phyloP scores from a whole-genome alignment of 2,888 invertebrate species.

The Cynaeus angustus region DNA sequence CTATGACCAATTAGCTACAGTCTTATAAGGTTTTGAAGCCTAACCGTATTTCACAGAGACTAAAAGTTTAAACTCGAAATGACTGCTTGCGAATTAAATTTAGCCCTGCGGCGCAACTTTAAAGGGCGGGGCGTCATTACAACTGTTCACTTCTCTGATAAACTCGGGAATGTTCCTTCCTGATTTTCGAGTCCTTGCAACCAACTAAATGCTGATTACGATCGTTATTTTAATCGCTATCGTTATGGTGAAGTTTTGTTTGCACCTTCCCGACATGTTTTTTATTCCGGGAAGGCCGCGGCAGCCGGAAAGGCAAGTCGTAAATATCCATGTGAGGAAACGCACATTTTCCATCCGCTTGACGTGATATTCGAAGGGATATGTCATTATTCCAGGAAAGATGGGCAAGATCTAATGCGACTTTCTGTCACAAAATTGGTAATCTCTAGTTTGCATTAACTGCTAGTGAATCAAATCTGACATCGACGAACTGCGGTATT shows the following conservation, averaged over 20 bases:
- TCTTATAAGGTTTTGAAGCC: slow-evolving; percentile 62
- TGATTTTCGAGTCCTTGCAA: slow-evolving; percentile 51
- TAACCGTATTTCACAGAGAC: slow-evolving; percentile 61
- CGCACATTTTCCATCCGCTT: slow-evolving; percentile 32
- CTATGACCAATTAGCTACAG: slow-evolving; percentile 64
- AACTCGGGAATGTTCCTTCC: slow-evolving; percentile 58
- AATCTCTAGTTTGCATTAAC: slow-evolving; percentile 55
- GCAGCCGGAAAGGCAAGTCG: slow-evolving; percentile 4
- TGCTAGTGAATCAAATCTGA: slow-evolving; percentile 55
- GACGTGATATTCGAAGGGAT: slow-evolving; percentile 28
- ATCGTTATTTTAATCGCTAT: slow-evolving; percentile 62
- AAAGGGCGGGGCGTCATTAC: slow-evolving; percentile 54
- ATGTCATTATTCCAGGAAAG: slow-evolving; percentile 11
- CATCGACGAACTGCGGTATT: slow-evolving; percentile 51
- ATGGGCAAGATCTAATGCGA: slow-evolving; percentile 53
- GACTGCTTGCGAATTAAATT: slow-evolving; percentile 63
- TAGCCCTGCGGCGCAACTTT: slow-evolving; percentile 54
- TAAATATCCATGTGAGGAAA: slow-evolving; percentile 30
- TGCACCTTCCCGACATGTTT: slow-evolving; percentile 37
- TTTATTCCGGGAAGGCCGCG: not conserved
- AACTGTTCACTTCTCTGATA: slow-evolving; percentile 61
- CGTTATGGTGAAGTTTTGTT: slow-evolving; percentile 53
- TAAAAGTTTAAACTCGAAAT: slow-evolving; percentile 64
- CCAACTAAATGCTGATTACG: slow-evolving; percentile 58
- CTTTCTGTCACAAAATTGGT: slow-evolving; percentile 51